Base-by-base conservation (phyloP, 2,113 vertebrate species). In the Mionectes macconnelli region DNA sequence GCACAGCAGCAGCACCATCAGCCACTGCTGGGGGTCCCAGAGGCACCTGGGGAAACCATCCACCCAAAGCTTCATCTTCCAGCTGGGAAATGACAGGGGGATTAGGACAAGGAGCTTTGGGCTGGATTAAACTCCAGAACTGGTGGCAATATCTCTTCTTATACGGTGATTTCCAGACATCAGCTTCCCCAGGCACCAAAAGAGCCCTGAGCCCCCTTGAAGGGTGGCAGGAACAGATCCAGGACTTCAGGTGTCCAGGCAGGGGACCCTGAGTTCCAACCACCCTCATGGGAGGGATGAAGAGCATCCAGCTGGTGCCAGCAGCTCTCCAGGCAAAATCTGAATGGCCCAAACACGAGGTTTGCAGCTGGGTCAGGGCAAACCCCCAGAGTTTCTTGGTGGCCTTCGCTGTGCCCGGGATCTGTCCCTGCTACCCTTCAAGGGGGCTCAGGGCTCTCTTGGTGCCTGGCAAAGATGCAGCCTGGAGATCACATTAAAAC, bases 241-340 rank as follows among this genome's bases (percentile, higher is more conserved):
- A 3, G 1, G n/a, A n/a, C n/a, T n/a, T n/a, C 47, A 10, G 37
- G 25, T 28, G 21, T 22, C 52, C 7, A 4, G 23, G 21, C 4
- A 0, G 1, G 4, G 57, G 8, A 8, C 37, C 24, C 68, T 8
- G 17, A 0, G 8, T 24, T 44, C 44, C 60, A 10, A 1, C 35
- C 5, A 0, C 40, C 28, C 24, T 35, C 35, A 6, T 0, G 1
- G 24, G 28, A 33, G 30, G 35, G 35, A 12, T 8, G 21, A 37
- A 24, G n/a, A n/a, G 15, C 49, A 25, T 1, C 37, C 72, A 4
- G 10, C 56, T 2, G 12, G 0, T 9, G 5, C 35, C 2, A 19
- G 28, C 31, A 39, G n/a, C 40, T 62, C 42, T 15, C 39, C 59
- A 22, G 75, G 57, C 22, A 47, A 20, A 47, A 23, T 8, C 27